Conservation (phyloP, 1,140 invertebrate species). For the Phymorhynchus buccinoides region DNA sequence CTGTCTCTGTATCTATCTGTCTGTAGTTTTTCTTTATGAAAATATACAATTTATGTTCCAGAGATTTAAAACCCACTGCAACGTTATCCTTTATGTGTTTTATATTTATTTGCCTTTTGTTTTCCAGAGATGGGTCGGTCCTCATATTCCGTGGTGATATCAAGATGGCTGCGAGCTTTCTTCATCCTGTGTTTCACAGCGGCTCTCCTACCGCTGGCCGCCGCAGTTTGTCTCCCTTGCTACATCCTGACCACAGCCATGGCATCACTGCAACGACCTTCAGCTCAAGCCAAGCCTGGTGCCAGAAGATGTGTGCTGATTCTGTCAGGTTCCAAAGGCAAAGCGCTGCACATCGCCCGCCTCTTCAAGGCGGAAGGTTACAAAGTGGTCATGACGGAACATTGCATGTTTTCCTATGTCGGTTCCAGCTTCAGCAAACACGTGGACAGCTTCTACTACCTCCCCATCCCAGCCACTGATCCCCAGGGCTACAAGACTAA, state of each 20-base stretch:
- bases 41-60: too few species aligned
- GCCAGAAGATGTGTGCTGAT: background rate
- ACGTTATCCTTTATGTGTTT: too few species aligned
- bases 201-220: background rate
- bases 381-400: background rate
- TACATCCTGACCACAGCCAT: background rate
- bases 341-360: background rate
- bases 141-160: background rate
- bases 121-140: background rate
- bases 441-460: background rate
- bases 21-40: too few species aligned
- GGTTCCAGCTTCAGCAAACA: constrained; percentile 8
- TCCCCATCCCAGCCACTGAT: background rate
- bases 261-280: background rate
- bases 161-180: background rate
- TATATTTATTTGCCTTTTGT: too few species aligned
- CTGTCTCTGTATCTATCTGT: too few species aligned
- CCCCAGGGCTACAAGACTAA: constrained; percentile 3
- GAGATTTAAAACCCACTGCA: too few species aligned
- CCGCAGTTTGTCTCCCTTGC: constrained; percentile 23
- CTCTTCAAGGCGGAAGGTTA: constrained; percentile 1
- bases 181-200: background rate
- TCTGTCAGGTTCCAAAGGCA: background rate
- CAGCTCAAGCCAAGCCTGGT: too few species aligned
- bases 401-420: background rate